Base-by-base conservation (phyloP, 2,888 invertebrate species). In the Drosophila glabriapex region DNA sequence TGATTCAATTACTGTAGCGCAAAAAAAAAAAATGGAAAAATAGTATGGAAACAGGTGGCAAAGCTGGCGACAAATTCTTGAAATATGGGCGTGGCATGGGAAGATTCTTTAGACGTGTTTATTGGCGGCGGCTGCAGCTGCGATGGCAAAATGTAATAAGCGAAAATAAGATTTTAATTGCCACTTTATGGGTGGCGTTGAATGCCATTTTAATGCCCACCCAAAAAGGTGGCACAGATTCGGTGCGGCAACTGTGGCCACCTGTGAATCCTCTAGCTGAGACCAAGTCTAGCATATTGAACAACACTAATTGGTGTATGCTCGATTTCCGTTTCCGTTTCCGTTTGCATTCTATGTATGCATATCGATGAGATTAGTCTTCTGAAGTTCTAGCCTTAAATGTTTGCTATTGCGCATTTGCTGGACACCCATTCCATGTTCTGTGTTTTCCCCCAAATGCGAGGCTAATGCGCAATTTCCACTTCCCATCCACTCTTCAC, bases 141-240 rank as follows among this genome's bases (percentile, higher is more conserved):
- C 29, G 19, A 49, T 54, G 37, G 43, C 55, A 59, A 76, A 86
- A 81, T 78, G 87, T 91, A 90, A 90, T 90, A 88, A 89, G 82
- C 81, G 85, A 81, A 90, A 90, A 91, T 90, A 91, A 85, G 85
- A 88, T 90, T 90, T 90, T 90, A 90, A 90, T 90, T 90, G 90
- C 83, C 85, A 78, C 73, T 81, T 88, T 88, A 82, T 86, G 84
- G 76, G 68, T 43, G 56, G 74, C 62, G 50, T 72, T 66, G 76
- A 90, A 85, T 88, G 85, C 67, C 77, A 71, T 79, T 88, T 91
- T 82, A 86, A 91, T 89, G 72, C 61, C 64, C 49, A 39, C 33
- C 66, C 56, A 46, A 53, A 55, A 31, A 65, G 55, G 58, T 63
- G 72, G 56, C 22, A 69, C 63, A 35, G 33, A 46, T n/a, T 29